Evolutionary conservation across 2,888 invertebrate genomes (phyloP).

Genomic region (Pilophorus perplexus): DNA sequence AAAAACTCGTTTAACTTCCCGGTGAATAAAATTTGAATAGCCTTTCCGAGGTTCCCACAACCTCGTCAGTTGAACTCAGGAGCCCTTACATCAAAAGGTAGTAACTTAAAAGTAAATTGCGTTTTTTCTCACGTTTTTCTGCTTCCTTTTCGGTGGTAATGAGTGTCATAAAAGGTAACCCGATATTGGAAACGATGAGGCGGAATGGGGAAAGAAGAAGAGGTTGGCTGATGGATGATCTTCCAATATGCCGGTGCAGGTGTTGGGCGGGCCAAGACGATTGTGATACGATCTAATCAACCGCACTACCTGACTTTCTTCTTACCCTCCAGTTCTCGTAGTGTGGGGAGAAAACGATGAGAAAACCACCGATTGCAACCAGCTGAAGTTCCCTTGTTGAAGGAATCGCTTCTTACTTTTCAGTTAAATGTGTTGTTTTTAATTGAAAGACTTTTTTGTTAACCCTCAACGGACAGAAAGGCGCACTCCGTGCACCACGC

Average conservation of each 20-base stretch:
- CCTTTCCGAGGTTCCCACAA: neutral
- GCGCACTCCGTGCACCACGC: no score
- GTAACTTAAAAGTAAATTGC: conserved; percentile 13
- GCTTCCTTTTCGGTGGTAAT: conserved; percentile 18
- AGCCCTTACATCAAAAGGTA: neutral
- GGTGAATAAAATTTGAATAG: conserved; percentile 36
- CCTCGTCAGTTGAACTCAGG: no score
- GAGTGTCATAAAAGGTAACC: conserved; percentile 36
- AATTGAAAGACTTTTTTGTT: no score
- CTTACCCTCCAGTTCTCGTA: no score
- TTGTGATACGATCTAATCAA: conserved; percentile 22
- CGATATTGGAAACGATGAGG: conserved; percentile 16
- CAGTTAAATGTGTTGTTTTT: no score
- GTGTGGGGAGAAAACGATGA: no score
- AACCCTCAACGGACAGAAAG: no score
- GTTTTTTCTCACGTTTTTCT: conserved; percentile 1
- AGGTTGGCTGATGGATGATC: conserved; percentile 23
- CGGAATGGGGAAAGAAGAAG: conserved; percentile 9
- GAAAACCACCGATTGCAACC: no score
- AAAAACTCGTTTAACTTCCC: no score
- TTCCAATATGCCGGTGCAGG: conserved; percentile 4
- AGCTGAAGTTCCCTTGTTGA: no score
- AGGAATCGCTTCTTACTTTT: no score
- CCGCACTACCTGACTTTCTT: conserved; percentile 18
- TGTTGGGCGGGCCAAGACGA: conserved; percentile 18